phyloP scores from a whole-genome alignment of 2,113 vertebrate species.

The Lethenteron reissneri region DNA sequence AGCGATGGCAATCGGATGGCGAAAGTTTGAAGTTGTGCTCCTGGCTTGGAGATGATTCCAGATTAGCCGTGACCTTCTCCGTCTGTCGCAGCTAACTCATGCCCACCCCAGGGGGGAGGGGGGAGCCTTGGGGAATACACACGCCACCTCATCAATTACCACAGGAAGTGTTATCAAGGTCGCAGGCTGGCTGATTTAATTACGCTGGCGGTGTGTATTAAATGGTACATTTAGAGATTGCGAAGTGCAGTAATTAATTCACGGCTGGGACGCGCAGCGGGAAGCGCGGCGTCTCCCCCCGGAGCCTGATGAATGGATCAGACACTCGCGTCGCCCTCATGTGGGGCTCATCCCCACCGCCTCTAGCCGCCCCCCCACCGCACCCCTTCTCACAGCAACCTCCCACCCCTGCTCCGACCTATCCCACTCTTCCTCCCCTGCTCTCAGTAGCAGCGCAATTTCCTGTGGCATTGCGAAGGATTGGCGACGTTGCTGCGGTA shows the following conservation, averaged over 20 bases:
- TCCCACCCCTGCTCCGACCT: neutral
- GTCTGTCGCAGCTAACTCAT: too few species aligned
- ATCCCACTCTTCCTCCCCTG: neutral
- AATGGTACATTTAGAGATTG: slow-evolving; percentile 5
- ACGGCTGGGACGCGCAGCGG: slow-evolving; percentile 5
- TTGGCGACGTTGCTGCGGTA: neutral
- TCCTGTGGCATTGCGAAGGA: neutral
- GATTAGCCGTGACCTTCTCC: too few species aligned
- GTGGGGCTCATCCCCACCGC: neutral
- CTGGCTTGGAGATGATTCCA: too few species aligned
- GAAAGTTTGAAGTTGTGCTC: too few species aligned
- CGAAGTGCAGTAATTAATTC: slow-evolving; percentile 6
- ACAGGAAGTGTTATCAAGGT: slow-evolving; percentile 6
- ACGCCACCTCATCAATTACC: slow-evolving; percentile 4
- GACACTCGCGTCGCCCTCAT: slow-evolving; percentile 1
- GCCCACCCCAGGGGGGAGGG: too few species aligned
- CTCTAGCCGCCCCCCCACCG: neutral
- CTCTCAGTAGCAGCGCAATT: neutral
- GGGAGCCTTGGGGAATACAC: neutral
- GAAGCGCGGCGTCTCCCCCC: too few species aligned
- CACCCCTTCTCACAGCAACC: neutral
- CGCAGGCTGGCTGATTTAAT: slow-evolving; percentile 5
- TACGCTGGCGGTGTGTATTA: slow-evolving; percentile 1
- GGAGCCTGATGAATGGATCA: neutral
- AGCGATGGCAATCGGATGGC: too few species aligned